A percentile compares a stretch with the other conserved stretches of the same genome.
phyloP scores from a whole-genome alignment of 1,140 invertebrate species.

The Drosophila sp. region DNA sequence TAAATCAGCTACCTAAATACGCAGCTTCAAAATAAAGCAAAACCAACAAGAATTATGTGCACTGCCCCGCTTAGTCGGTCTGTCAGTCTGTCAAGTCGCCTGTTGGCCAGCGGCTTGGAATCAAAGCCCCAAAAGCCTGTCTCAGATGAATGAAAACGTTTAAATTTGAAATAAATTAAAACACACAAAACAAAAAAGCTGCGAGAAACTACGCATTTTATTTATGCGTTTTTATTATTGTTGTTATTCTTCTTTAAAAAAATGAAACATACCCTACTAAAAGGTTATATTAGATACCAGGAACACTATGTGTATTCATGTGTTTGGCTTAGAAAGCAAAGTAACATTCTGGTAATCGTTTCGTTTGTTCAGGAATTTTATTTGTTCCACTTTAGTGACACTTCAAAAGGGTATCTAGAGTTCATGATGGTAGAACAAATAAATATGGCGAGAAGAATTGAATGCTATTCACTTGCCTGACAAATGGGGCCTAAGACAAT shows the following conservation, averaged over 20 bases:
- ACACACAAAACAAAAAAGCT: conserved; percentile 18
- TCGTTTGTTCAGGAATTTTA: too few species aligned
- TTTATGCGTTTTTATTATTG: conserved; percentile 40
- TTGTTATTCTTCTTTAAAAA: conserved; percentile 49
- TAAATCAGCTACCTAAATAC: conserved; percentile 29
- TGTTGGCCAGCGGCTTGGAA: conserved; percentile 41
- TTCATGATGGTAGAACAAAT: background rate
- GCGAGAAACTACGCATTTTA: conserved; percentile 73
- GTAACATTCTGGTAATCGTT: too few species aligned
- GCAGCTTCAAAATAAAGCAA: background rate
- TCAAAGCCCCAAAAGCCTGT: conserved; percentile 55
- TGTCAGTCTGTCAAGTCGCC: background rate
- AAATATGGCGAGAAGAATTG: background rate
- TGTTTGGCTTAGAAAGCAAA: background rate
- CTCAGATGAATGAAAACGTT: conserved; percentile 74
- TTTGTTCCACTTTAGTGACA: too few species aligned
- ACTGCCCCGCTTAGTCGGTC: background rate
- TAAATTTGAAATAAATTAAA: conserved; percentile 75
- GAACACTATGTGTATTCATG: too few species aligned
- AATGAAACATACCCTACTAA: conserved; percentile 49
- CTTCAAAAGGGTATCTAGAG: background rate
- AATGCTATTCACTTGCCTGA: conserved; percentile 37
- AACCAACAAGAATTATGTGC: conserved; percentile 48
- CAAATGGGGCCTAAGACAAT: conserved; percentile 67
- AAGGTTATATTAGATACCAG: background rate